Conservation (phyloP, 2,888 invertebrate species). For the Troides helena region DNA sequence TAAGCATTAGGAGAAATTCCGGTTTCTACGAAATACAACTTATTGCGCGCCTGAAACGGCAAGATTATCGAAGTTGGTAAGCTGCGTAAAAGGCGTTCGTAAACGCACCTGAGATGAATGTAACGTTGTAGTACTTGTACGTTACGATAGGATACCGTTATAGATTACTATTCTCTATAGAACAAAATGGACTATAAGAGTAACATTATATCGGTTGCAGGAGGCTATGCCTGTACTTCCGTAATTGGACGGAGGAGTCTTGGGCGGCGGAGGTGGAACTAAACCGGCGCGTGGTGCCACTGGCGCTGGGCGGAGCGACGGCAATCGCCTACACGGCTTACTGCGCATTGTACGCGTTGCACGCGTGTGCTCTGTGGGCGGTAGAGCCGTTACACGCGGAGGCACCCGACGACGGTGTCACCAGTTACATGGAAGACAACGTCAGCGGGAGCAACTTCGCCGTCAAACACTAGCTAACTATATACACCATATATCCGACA, state of each 20-base stretch:
- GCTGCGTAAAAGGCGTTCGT: too few species aligned
- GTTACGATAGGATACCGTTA: too few species aligned
- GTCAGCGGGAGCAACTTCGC: constrained; percentile 39
- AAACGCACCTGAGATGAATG: too few species aligned
- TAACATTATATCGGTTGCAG: constrained; percentile 37
- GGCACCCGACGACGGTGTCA: constrained; percentile 41
- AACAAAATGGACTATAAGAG: too few species aligned
- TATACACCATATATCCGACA: too few species aligned
- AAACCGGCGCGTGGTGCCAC: constrained; percentile 41
- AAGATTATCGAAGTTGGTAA: too few species aligned
- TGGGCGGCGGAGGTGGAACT: constrained; percentile 46
- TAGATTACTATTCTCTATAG: too few species aligned
- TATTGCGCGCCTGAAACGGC: too few species aligned
- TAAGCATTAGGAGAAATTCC: too few species aligned
- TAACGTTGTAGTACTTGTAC: too few species aligned
- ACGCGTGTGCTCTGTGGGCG: constrained; percentile 57
- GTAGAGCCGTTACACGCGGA: constrained; percentile 56
- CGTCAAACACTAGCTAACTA: constrained; percentile 33
- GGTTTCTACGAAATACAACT: too few species aligned
- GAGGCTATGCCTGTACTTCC: constrained; percentile 56
- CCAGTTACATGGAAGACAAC: constrained; percentile 48
- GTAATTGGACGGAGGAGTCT: constrained; percentile 55
- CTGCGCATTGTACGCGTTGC: constrained; percentile 45
- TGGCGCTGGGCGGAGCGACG: constrained; percentile 47
- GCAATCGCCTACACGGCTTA: constrained; percentile 53